Conservation (phyloP, 2,888 invertebrate genomes). For the Acronicta psi region DNA sequence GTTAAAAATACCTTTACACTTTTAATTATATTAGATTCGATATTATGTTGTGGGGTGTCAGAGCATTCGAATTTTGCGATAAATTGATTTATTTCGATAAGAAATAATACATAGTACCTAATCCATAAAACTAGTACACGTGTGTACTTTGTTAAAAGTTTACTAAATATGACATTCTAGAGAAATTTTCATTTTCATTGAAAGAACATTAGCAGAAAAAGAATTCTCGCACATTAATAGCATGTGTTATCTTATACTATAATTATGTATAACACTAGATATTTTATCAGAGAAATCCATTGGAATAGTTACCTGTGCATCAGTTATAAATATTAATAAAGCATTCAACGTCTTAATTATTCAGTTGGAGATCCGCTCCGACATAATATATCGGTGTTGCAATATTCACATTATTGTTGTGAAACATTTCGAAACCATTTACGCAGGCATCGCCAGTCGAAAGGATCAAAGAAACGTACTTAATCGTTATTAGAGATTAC, state of each 20-base stretch:
- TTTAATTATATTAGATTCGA: neutral
- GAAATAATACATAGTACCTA: too few species aligned
- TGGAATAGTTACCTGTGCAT: constrained; percentile 10
- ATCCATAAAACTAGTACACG: neutral
- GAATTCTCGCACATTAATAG: neutral
- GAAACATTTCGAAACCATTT: neutral
- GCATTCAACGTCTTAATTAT: constrained; percentile 16
- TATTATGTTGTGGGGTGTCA: neutral
- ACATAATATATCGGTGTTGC: neutral
- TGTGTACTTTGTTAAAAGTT: neutral
- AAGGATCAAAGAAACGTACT: neutral
- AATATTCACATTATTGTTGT: constrained; percentile 8
- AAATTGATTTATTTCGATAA: constrained; percentile 1
- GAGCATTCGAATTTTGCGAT: neutral
- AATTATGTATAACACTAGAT: constrained; percentile 4
- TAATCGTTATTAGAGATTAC: too few species aligned
- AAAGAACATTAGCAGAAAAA: neutral
- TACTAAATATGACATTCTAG: too few species aligned
- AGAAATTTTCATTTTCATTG: too few species aligned
- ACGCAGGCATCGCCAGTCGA: neutral
- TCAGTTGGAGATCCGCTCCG: constrained; percentile 7
- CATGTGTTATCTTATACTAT: too few species aligned
- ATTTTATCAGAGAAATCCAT: constrained; percentile 14
- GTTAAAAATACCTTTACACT: neutral
- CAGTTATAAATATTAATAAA: constrained; percentile 34